Conservation (phyloP, 2,797 vertebrate species). For the Lithobates sylvaticus region DNA sequence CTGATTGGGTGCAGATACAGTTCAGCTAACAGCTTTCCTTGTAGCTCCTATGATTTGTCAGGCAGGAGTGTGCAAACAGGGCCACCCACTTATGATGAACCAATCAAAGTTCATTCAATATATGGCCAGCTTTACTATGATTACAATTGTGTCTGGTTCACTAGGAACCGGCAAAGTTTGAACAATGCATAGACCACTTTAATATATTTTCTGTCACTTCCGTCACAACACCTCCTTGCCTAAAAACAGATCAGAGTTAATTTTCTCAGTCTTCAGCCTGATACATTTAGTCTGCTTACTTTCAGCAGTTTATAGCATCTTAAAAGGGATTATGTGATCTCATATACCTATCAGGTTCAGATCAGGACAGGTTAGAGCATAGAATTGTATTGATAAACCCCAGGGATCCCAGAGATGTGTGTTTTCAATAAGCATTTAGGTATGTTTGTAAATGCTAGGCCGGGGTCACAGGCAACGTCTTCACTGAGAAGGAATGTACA, state of each 20-base stretch:
- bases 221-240: slow-evolving; percentile 10
- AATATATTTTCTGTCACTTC: slow-evolving; percentile 1
- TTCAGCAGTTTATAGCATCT: slow-evolving; percentile 24
- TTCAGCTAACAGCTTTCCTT: no score
- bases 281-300: slow-evolving; percentile 33
- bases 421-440: slow-evolving; percentile 58
- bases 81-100: no score
- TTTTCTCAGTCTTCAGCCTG: slow-evolving; percentile 22
- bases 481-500: slow-evolving; percentile 54
- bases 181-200: no score
- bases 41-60: no score
- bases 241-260: slow-evolving; percentile 21
- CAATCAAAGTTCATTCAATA: no score
- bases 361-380: slow-evolving; percentile 52
- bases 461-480: slow-evolving; percentile 53
- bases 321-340: slow-evolving; percentile 45
- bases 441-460: slow-evolving; percentile 52
- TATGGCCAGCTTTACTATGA: no score
- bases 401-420: slow-evolving; percentile 49
- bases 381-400: slow-evolving; percentile 38
- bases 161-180: no score
- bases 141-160: no score
- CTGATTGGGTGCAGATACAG: no score
- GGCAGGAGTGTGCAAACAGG: no score
- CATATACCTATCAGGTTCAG: slow-evolving; percentile 51